phyloP scores from a whole-genome alignment of 2,888 invertebrate species.

The Gymnosoma rotundatum region DNA sequence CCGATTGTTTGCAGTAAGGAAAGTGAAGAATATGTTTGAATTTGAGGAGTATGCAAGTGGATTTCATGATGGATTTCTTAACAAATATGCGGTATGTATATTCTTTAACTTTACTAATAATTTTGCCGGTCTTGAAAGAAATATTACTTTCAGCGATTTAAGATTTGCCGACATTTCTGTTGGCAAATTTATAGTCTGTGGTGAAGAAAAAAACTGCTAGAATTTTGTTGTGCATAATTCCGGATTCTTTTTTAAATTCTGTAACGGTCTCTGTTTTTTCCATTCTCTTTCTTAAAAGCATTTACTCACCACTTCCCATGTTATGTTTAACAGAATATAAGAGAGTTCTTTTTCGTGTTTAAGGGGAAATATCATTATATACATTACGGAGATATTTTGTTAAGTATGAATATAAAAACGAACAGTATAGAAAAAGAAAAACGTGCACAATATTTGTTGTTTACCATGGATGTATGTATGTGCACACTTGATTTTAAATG shows the following conservation, averaged over 20 bases:
- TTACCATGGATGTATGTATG: background rate
- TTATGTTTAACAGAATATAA: background rate
- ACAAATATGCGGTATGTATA: conserved; percentile 88
- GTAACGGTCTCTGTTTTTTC: conserved; percentile 58
- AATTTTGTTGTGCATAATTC: conserved; percentile 33
- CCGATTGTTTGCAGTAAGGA: background rate
- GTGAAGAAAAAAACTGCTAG: background rate
- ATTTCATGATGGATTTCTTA: conserved; percentile 86
- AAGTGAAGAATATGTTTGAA: conserved; percentile 84
- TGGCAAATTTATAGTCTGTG: background rate
- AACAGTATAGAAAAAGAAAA: background rate
- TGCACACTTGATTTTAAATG: background rate
- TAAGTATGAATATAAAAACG: conserved; percentile 22
- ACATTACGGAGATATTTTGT: background rate
- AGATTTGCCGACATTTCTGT: background rate
- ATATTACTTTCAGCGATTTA: background rate
- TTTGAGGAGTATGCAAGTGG: conserved; percentile 87
- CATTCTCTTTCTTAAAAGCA: conserved; percentile 2
- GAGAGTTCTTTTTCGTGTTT: background rate
- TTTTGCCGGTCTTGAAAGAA: background rate
- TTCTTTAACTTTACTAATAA: conserved; percentile 25
- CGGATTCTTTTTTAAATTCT: conserved; percentile 59
- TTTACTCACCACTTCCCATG: conserved; percentile 48
- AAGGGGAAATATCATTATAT: conserved; percentile 4
- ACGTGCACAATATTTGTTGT: background rate